Percentiles rank a stretch among this genome's conserved stretches.
Conservation (phyloP, 1,140 invertebrate species). For the Pinna nobilis region DNA sequence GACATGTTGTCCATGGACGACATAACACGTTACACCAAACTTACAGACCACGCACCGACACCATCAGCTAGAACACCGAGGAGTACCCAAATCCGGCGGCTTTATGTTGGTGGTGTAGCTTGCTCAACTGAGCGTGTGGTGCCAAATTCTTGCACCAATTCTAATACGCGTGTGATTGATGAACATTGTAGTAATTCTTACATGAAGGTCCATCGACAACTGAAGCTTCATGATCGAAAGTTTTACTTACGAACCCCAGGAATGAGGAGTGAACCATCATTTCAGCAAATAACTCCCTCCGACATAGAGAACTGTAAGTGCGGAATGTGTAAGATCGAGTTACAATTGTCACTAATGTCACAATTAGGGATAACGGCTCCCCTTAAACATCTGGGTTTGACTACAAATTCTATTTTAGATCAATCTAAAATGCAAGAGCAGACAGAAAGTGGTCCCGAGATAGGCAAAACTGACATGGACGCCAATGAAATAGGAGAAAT, state of each 20-base stretch:
- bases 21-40: slow-evolving; percentile 23
- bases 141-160: background rate
- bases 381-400: too few relatives aligned
- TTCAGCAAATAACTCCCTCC: slow-evolving; percentile 7
- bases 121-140: background rate
- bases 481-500: background rate
- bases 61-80: slow-evolving; percentile 16
- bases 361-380: slow-evolving; percentile 20
- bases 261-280: background rate
- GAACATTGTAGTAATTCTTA: slow-evolving; percentile 34
- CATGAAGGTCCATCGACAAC: slow-evolving; percentile 49
- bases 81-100: background rate
- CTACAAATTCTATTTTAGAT: too few relatives aligned
- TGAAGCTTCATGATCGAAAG: slow-evolving; percentile 51
- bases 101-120: too few relatives aligned
- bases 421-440: background rate
- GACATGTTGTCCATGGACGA: slow-evolving; percentile 34
- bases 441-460: background rate
- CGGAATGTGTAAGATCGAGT: slow-evolving; percentile 57
- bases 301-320: slow-evolving; percentile 53
- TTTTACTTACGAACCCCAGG: slow-evolving; percentile 58
- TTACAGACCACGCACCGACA: slow-evolving; percentile 4
- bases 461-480: background rate
- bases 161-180: background rate
- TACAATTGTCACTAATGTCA: slow-evolving; percentile 53